Conservation (phyloP, 2,888 invertebrate species). For the Meiosimyza platycephala region DNA sequence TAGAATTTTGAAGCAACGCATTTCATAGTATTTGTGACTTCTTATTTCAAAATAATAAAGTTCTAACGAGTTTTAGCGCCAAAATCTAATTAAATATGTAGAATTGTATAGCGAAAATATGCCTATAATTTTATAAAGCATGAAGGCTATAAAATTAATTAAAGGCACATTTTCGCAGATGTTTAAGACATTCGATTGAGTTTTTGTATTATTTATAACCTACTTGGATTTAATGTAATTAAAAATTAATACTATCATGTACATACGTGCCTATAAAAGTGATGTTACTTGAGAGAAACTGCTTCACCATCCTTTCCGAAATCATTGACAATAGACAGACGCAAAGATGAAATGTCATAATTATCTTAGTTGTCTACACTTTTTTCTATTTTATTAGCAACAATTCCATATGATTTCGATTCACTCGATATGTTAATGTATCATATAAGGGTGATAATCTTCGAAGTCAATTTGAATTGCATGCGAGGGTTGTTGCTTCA, state of each 20-base stretch:
- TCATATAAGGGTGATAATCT: constrained; percentile 11
- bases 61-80: no score
- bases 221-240: neutral
- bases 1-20: neutral
- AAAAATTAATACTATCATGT: neutral
- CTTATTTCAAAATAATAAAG: no score
- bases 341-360: constrained; percentile 3
- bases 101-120: neutral
- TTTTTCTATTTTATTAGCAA: neutral
- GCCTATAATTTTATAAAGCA: constrained; percentile 2
- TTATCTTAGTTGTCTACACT: neutral
- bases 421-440: constrained; percentile 11
- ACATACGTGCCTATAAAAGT: no score
- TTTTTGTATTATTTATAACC: neutral
- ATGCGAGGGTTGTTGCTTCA: constrained; percentile 7
- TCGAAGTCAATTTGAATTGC: neutral
- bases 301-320: neutral
- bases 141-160: constrained; percentile 19
- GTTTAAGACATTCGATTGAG: neutral
- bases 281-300: neutral
- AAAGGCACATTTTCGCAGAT: constrained; percentile 17
- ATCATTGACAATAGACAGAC: constrained; percentile 3
- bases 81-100: no score
- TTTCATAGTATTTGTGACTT: no score
- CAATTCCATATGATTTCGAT: neutral